Base-by-base conservation (phyloP, 2,888 invertebrate genomes). In the Parnassius orleans region DNA sequence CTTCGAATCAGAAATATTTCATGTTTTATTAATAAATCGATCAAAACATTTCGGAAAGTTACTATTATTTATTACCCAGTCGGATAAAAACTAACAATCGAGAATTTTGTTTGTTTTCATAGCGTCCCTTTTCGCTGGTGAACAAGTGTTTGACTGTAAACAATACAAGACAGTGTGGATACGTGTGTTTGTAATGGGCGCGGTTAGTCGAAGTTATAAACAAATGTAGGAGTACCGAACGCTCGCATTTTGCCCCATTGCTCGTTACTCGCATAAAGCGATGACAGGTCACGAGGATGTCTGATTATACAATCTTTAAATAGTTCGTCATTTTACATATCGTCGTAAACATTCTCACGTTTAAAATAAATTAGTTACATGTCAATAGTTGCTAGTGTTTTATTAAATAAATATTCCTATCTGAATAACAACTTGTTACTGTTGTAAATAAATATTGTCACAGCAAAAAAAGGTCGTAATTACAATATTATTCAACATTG, bases 91-190 rank as follows among this genome's bases (percentile, higher is more conserved):
- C 55, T 57, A 63, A 77, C 74, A 75, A 76, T 78, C 75, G 75
- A 76, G 78, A 68, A 66, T 68, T 69, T 65, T 82, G 80, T 86
- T 86, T 85, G 71, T 82, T 82, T 80, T 75, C 61, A 66, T 80
- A 65, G 69, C 75, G 73, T 73, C 77, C 72, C 77, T 72, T 75
- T 71, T 71, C 33, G 67, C 70, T 69, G 69, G 69, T 75, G 73
- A 79, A 83, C 85, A 84, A 87, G 85, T 86, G 84, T 77, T 71
- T 70, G 61, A 77, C 75, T 69, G 73, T 83, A 86, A 87, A 87
- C 84, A 87, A 73, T 72, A 65, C 68, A 61, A 66, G 43, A 14
- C 42, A 58, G 41, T 9, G 44, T 68, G 68, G 68, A 65, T 72
- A 70, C 75, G 73, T 74, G 72, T 81, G 78, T 82, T 83, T 84